phyloP scores from a whole-genome alignment of 2,113 vertebrate genomes.

The Ciconia stormi region DNA sequence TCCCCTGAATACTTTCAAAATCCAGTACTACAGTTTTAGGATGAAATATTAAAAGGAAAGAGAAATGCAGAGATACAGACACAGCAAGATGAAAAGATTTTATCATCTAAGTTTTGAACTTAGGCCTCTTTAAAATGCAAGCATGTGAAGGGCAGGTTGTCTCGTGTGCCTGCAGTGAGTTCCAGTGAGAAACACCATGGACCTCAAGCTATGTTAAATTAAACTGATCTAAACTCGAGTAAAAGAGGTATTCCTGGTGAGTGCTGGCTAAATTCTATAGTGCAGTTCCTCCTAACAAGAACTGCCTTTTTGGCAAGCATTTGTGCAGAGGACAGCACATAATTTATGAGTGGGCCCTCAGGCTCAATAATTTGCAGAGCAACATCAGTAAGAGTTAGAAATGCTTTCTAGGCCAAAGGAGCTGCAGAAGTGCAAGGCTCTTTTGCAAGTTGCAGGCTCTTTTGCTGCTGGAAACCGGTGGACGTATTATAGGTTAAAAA shows the following conservation, averaged over 20 bases:
- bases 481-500: background rate
- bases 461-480: background rate
- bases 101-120: background rate
- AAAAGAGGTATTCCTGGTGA: background rate
- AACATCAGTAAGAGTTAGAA: background rate
- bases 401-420: background rate
- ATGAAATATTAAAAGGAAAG: background rate
- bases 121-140: background rate
- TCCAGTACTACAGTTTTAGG: background rate
- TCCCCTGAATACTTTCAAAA: background rate
- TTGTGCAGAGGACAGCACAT: background rate
- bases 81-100: background rate
- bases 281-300: background rate
- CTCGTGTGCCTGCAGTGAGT: background rate
- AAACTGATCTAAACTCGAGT: background rate
- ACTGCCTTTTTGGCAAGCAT: background rate
- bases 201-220: background rate
- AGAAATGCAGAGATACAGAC: background rate
- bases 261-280: background rate
- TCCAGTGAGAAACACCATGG: background rate
- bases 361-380: background rate
- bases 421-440: background rate
- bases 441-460: background rate
- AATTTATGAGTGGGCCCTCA: background rate
- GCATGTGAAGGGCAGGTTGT: background rate